Percentiles rank a stretch among this genome's conserved stretches.
Evolutionary conservation across 2,797 vertebrate species (phyloP).

Genomic region (Glossophaga mutica): DNA sequence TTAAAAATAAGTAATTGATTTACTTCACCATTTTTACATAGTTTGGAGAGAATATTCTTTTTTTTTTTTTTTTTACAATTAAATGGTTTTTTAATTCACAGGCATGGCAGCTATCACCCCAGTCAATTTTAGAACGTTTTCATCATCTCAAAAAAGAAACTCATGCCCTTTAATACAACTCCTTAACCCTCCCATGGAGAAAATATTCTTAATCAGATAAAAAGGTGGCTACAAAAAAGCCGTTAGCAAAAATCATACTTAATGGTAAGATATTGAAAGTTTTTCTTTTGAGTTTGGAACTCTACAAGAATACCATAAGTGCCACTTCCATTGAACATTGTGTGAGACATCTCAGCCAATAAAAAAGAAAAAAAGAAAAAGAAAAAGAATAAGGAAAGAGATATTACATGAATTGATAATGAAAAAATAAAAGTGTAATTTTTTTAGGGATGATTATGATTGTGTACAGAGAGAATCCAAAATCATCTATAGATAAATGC

Average conservation of each 20-base stretch:
- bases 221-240: not conserved
- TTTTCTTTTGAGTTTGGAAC: not conserved
- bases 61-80: no score
- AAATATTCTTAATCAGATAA: not conserved
- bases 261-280: not conserved
- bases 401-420: not conserved
- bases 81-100: no score
- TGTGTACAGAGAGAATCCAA: not conserved
- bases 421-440: not conserved
- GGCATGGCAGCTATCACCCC: no score
- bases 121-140: no score
- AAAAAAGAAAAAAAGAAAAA: not conserved
- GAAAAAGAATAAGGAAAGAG: not conserved
- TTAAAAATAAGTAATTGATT: not conserved
- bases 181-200: no score
- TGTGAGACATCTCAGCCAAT: not conserved
- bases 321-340: not conserved
- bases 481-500: not conserved
- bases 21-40: not conserved
- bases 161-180: no score
- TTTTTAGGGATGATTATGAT: not conserved
- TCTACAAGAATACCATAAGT: not conserved
- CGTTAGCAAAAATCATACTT: not conserved
- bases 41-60: not conserved
- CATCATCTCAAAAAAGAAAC: no score